Evolutionary conservation across 2,113 vertebrate genomes (phyloP).

Genomic region (Seriola dumerili): DNA sequence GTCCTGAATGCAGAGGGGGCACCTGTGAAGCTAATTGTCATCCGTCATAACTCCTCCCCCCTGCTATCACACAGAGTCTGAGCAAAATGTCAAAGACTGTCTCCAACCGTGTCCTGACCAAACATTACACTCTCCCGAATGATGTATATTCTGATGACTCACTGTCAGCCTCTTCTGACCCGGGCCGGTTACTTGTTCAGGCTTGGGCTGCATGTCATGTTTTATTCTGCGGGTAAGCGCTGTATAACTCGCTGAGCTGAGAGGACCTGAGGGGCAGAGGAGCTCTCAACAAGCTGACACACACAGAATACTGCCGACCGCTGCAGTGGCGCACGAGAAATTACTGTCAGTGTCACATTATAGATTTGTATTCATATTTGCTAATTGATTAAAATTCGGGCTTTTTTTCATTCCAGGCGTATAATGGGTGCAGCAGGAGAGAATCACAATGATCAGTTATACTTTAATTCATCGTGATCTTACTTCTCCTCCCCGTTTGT

Average conservation of each 20-base stretch:
- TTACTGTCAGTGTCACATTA: constrained; percentile 2
- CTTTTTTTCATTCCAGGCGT: background rate
- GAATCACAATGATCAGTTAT: constrained; percentile 5
- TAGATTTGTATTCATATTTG: constrained; percentile 13
- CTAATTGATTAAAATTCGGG: constrained; percentile 9
- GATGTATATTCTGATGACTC: constrained; percentile 56
- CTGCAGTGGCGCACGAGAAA: constrained; percentile 34
- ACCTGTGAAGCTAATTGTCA: constrained; percentile 6
- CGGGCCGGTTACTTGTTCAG: background rate
- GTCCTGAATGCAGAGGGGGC: background rate
- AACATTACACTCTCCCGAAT: constrained; percentile 14
- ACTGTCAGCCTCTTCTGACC: constrained; percentile 24
- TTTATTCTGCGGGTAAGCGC: constrained; percentile 47
- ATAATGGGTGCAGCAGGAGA: background rate
- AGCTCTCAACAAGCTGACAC: constrained; percentile 41
- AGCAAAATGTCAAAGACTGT: constrained; percentile 35
- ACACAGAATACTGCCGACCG: constrained; percentile 21
- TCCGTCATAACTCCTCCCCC: constrained; percentile 35
- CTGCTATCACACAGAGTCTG: constrained; percentile 15
- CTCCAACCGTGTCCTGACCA: constrained; percentile 3
- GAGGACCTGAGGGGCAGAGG: constrained; percentile 37
- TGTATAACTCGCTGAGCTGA: constrained; percentile 29
- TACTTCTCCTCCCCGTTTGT: constrained; percentile 5
- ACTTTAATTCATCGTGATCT: no score
- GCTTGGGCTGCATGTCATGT: constrained; percentile 32